Percentiles rank a stretch among this genome's conserved stretches.
Evolutionary conservation across 2,797 vertebrate genomes (phyloP).

Genomic region (Eulemur coronatus): DNA sequence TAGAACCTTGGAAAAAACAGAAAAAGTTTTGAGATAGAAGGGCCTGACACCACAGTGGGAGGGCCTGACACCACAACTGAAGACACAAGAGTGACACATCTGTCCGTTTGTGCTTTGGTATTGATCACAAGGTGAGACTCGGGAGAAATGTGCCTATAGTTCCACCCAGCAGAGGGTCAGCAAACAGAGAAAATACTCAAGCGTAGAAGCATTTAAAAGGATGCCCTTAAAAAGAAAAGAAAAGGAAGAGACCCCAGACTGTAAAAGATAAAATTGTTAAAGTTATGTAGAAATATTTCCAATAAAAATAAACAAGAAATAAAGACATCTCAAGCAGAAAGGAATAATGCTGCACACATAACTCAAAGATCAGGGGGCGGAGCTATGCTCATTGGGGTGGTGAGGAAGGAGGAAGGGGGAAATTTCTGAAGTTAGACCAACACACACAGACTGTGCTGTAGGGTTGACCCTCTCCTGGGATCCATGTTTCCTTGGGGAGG

Average conservation of each 20-base stretch:
- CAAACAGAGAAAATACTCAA: conserved; percentile 43
- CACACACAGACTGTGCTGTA: not conserved
- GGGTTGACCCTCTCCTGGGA: not conserved
- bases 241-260: not conserved
- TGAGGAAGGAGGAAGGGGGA: not conserved
- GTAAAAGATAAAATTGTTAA: conserved; percentile 40
- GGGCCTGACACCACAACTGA: not conserved
- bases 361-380: not conserved
- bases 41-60: not conserved
- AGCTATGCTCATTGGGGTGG: too few relatives aligned
- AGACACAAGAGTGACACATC: not conserved
- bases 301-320: not conserved
- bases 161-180: not conserved
- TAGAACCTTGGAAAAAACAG: not conserved
- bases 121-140: not conserved
- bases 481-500: not conserved
- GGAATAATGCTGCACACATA: not conserved
- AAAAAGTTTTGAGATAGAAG: not conserved
- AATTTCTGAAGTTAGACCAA: not conserved
- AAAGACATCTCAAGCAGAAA: not conserved
- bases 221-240: not conserved
- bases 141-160: not conserved
- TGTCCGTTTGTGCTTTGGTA: conserved; percentile 24
- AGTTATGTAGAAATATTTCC: not conserved
- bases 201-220: conserved; percentile 36